Evolutionary conservation across 2,888 invertebrate genomes (phyloP).

Genomic region (Pyralis farinalis): DNA sequence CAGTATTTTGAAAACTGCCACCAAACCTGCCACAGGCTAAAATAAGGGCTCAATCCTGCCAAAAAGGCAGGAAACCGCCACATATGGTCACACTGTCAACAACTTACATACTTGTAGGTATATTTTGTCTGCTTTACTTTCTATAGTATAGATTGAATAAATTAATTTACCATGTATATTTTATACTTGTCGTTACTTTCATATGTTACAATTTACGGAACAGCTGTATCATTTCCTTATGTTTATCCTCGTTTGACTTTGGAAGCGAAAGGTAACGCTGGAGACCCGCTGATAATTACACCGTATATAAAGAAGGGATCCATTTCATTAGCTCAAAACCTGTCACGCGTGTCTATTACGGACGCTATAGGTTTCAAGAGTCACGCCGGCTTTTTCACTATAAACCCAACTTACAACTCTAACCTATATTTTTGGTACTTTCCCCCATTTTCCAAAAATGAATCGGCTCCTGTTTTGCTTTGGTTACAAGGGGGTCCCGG

Average conservation of each 20-base stretch:
- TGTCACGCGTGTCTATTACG: slow-evolving; percentile 54
- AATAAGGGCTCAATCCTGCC: too few relatives aligned
- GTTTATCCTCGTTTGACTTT: slow-evolving; percentile 57
- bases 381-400: slow-evolving; percentile 83
- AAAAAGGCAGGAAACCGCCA: too few relatives aligned
- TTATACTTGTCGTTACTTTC: slow-evolving; percentile 2
- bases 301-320: slow-evolving; percentile 77
- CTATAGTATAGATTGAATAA: too few relatives aligned
- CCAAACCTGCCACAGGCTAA: too few relatives aligned
- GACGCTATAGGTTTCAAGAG: slow-evolving; percentile 65
- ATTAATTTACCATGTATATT: background rate
- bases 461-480: slow-evolving; percentile 68
- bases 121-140: too few relatives aligned
- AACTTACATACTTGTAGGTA: too few relatives aligned
- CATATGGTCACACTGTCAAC: too few relatives aligned
- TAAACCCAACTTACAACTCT: slow-evolving; percentile 76
- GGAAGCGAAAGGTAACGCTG: slow-evolving; percentile 37
- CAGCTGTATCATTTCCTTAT: slow-evolving; percentile 36
- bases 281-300: slow-evolving; percentile 78
- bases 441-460: slow-evolving; percentile 64
- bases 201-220: slow-evolving; percentile 13
- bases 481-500: slow-evolving; percentile 83
- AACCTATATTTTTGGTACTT: slow-evolving; percentile 86
- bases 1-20: too few relatives aligned
- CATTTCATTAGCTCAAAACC: slow-evolving; percentile 63